Percentiles rank a stretch among this genome's conserved stretches.
Conservation (phyloP, 2,113 vertebrate genomes). For the Oenanthe melanoleuca region DNA sequence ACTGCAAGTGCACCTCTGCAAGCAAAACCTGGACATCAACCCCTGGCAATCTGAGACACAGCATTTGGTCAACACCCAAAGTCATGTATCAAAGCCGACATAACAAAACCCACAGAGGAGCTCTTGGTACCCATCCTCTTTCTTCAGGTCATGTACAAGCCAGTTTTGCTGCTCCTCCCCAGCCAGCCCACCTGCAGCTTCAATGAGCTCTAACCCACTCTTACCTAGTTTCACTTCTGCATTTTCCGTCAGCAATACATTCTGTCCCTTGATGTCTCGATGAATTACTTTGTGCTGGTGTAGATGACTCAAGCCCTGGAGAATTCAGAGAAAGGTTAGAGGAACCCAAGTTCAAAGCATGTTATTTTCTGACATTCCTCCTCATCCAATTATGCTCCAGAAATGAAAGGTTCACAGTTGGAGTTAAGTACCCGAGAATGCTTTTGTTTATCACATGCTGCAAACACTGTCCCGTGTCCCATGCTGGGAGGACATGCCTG, state of each 20-base stretch:
- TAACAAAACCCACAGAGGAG: not conserved
- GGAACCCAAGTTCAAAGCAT: slow-evolving; percentile 25
- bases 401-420: slow-evolving; percentile 38
- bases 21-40: not conserved
- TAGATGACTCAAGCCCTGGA: slow-evolving; percentile 96
- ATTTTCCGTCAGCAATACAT: slow-evolving; percentile 96
- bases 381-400: not conserved
- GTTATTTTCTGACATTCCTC: slow-evolving; percentile 46
- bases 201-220: slow-evolving; percentile 27
- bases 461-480: not conserved
- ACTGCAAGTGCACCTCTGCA: not conserved
- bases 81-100: not conserved
- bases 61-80: not conserved
- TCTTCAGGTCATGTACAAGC: not conserved
- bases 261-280: slow-evolving; percentile 98
- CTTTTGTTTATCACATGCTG: slow-evolving; percentile 1
- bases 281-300: slow-evolving; percentile 99
- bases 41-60: not conserved
- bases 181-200: not conserved
- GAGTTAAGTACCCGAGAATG: not conserved
- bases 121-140: not conserved
- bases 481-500: not conserved
- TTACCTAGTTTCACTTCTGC: slow-evolving; percentile 98
- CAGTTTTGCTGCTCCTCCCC: not conserved
- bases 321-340: slow-evolving; percentile 52